Conservation (phyloP, 2,888 invertebrate genomes). For the Leptinotarsa juncta region DNA sequence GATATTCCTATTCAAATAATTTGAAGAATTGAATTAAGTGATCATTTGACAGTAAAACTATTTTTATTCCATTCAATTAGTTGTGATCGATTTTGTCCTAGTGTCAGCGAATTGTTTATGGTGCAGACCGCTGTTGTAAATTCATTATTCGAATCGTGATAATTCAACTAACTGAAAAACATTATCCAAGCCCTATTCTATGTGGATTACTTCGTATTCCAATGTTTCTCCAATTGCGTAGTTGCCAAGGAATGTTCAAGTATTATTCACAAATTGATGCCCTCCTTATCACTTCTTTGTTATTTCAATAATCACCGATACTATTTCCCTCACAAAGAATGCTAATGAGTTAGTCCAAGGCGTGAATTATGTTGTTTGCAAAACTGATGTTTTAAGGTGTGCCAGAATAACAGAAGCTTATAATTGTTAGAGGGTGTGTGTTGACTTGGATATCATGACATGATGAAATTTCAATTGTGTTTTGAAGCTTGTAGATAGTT, state of each 20-base stretch:
- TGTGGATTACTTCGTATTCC: not conserved
- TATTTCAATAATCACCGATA: not conserved
- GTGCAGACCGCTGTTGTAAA: no score
- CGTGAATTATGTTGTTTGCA: conserved; percentile 5
- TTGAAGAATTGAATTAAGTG: no score
- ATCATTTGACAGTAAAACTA: no score
- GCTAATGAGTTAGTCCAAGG: conserved; percentile 11
- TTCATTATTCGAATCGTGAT: no score
- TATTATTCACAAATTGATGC: not conserved
- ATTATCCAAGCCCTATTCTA: not conserved
- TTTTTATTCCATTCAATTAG: no score
- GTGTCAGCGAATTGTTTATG: no score
- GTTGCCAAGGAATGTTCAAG: not conserved
- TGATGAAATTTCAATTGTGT: conserved; percentile 11
- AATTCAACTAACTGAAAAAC: no score
- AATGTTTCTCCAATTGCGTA: not conserved
- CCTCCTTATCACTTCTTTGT: not conserved
- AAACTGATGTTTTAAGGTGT: conserved; percentile 8
- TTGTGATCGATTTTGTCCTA: no score
- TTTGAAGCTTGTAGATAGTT: conserved; percentile 9
- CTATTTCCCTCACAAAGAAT: not conserved
- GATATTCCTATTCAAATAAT: no score
- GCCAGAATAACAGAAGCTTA: not conserved
- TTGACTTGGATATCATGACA: not conserved
- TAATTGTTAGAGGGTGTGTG: conserved; percentile 12